Percentiles rank a stretch among this genome's conserved stretches.
These are phyloP conservation scores for Sycophila texana DNA, from an alignment of 2,888 invertebrate species.

Conservation along the genomic window DNA sequence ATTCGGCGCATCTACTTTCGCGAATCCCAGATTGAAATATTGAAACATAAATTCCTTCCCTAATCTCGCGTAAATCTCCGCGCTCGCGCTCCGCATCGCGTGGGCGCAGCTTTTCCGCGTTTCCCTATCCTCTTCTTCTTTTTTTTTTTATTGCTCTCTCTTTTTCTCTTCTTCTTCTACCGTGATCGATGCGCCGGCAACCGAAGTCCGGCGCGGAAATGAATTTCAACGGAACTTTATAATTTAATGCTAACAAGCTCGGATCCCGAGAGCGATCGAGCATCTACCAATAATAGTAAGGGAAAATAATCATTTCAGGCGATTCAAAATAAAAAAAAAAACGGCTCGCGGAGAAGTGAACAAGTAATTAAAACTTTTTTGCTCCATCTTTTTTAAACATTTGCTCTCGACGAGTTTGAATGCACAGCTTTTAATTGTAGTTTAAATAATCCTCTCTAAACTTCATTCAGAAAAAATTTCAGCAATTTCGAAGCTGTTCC, in stretches of 20 bases:
- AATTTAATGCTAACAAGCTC: constrained; percentile 35
- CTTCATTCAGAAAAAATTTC: too few species aligned
- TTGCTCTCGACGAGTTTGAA: too few species aligned
- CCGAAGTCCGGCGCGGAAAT: constrained; percentile 25
- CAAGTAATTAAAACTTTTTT: too few species aligned
- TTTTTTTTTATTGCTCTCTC: not conserved
- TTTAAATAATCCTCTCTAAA: too few species aligned
- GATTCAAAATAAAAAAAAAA: not conserved
- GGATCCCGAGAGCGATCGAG: not conserved
- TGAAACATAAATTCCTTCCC: constrained; percentile 52
- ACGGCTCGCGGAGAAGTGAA: not conserved
- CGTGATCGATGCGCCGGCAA: constrained; percentile 31
- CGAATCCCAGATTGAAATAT: constrained; percentile 52
- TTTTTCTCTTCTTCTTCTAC: not conserved
- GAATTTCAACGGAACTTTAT: constrained; percentile 33
- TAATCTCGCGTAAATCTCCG: constrained; percentile 52
- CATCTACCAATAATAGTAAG: not conserved
- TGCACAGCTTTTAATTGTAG: too few species aligned
- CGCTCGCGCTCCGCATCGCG: not conserved
- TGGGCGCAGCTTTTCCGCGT: constrained; percentile 33
- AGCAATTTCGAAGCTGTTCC: too few species aligned
- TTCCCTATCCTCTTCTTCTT: constrained; percentile 7
- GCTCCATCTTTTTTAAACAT: too few species aligned
- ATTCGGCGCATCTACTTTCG: constrained; percentile 46
- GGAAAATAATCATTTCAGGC: not conserved